These are phyloP conservation scores for Heliconius hermathena DNA, from an alignment of 1,140 invertebrate species.

Conservation along the genomic window DNA sequence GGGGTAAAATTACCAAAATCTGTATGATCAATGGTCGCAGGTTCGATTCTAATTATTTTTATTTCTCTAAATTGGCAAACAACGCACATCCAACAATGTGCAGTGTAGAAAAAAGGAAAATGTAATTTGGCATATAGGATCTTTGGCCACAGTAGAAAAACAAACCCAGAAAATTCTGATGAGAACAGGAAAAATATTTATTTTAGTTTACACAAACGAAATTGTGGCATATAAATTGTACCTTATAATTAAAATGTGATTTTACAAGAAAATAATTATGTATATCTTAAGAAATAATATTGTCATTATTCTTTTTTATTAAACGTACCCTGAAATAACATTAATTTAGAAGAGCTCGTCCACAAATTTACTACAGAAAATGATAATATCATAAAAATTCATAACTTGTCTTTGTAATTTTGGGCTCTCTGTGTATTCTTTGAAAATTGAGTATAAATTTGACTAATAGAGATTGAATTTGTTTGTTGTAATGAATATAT, in stretches of 20 bases:
- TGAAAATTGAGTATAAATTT: neutral
- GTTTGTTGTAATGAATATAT: neutral
- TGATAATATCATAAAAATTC: neutral
- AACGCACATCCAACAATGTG: no score
- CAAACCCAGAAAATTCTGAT: no score
- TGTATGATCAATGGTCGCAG: no score
- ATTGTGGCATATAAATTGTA: no score
- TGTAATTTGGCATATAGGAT: no score
- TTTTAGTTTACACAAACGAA: no score
- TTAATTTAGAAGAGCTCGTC: constrained; percentile 4
- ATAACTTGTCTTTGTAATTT: constrained; percentile 5
- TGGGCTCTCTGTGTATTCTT: neutral
- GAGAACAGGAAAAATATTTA: no score
- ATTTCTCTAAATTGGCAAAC: no score
- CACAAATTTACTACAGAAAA: neutral
- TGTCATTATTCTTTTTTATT: neutral
- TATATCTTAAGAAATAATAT: neutral
- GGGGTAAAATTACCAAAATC: no score
- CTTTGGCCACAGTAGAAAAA: no score
- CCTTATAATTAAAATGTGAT: neutral
- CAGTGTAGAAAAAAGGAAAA: no score
- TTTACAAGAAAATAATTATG: neutral
- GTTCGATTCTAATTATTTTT: no score
- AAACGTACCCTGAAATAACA: neutral
- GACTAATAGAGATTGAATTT: neutral